Evolutionary conservation across 2,888 invertebrate species (phyloP).

Genomic region (Euclidia mi): DNA sequence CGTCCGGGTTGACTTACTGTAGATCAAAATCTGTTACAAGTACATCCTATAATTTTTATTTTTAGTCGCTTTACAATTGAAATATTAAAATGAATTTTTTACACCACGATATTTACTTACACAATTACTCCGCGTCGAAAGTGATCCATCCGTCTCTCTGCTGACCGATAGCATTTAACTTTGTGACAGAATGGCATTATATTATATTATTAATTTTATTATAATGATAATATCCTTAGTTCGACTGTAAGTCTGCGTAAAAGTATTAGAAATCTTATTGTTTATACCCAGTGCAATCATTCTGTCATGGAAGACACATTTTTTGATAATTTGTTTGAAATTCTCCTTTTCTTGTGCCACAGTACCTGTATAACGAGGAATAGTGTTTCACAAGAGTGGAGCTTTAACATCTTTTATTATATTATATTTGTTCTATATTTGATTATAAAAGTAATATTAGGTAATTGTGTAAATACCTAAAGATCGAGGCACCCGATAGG

Average conservation of each 20-base stretch:
- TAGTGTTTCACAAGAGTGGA: constrained; percentile 78
- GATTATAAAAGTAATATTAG: constrained; percentile 67
- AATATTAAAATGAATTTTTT: constrained; percentile 59
- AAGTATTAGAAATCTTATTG: constrained; percentile 61
- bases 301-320: constrained; percentile 75
- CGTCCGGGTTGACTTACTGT: constrained; percentile 59
- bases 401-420: constrained; percentile 67
- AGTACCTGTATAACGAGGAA: constrained; percentile 70
- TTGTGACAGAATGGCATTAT: constrained; percentile 76
- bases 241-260: constrained; percentile 59
- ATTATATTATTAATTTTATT: constrained; percentile 55
- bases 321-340: constrained; percentile 71
- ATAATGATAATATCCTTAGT: constrained; percentile 55
- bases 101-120: constrained; percentile 61
- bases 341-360: constrained; percentile 76
- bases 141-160: constrained; percentile 38
- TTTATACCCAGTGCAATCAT: constrained; percentile 66
- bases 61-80: constrained; percentile 61
- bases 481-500: constrained; percentile 71
- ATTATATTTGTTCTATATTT: constrained; percentile 47
- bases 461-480: constrained; percentile 81
- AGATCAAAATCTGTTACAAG: constrained; percentile 70
- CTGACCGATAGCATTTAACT: constrained; percentile 73
- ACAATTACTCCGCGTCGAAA: constrained; percentile 43
- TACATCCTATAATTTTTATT: constrained; percentile 64